phyloP scores from a whole-genome alignment of 1,140 invertebrate genomes.

The Ceratina australensis region DNA sequence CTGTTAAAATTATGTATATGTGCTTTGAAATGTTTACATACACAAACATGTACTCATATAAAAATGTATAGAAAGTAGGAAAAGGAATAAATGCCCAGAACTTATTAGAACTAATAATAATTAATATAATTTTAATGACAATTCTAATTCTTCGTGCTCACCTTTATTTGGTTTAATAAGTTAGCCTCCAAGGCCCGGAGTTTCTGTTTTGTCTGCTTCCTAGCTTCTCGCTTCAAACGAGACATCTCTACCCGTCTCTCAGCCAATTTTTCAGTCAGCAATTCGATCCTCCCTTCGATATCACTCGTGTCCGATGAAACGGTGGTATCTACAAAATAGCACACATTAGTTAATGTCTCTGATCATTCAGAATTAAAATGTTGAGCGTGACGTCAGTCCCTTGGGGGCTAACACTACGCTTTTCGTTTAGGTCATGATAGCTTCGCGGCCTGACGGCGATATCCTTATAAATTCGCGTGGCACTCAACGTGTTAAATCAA shows the following conservation, averaged over 20 bases:
- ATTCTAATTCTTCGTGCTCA: constrained; percentile 40
- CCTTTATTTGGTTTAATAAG: constrained; percentile 77
- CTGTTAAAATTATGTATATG: too few species aligned
- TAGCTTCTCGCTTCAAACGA: constrained; percentile 73
- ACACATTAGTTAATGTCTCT: constrained; percentile 31
- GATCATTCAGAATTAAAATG: constrained; percentile 26
- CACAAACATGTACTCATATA: too few species aligned
- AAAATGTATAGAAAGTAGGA: too few species aligned
- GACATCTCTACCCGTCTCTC: constrained; percentile 75
- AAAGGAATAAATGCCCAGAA: too few species aligned
- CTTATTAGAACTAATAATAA: not conserved
- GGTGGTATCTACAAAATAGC: constrained; percentile 70
- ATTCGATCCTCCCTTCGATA: constrained; percentile 75
- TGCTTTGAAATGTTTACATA: too few species aligned
- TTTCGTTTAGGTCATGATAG: too few species aligned
- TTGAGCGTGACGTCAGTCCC: too few species aligned
- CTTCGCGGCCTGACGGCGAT: too few species aligned
- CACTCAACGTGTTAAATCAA: too few species aligned
- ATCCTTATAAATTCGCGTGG: too few species aligned
- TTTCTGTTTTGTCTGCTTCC: constrained; percentile 74
- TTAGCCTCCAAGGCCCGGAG: constrained; percentile 75
- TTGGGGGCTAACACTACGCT: too few species aligned
- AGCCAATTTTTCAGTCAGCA: constrained; percentile 74
- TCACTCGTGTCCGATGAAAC: constrained; percentile 77
- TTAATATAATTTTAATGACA: too few species aligned